These are phyloP conservation scores for Dendrolimus punctatus DNA, from an alignment of 1,140 invertebrate species.

Conservation along the genomic window DNA sequence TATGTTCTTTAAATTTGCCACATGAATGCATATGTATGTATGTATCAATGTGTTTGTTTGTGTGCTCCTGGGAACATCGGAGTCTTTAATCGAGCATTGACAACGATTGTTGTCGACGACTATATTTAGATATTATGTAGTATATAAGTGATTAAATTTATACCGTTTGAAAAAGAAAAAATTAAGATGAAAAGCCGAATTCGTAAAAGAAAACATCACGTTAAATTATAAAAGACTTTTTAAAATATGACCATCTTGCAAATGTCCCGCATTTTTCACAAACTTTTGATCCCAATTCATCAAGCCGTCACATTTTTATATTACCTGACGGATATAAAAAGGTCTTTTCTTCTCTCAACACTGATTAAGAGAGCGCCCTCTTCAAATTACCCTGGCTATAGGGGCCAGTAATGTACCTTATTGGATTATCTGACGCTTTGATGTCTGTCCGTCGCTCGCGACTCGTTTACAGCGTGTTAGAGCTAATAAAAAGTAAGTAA, in stretches of 20 bases:
- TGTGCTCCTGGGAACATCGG: too few relatives aligned
- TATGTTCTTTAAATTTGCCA: too few relatives aligned
- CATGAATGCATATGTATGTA: too few relatives aligned
- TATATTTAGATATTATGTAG: too few relatives aligned
- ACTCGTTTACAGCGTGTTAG: slow-evolving; percentile 35
- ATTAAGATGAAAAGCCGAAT: too few relatives aligned
- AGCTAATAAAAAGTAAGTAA: slow-evolving; percentile 36
- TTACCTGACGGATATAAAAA: slow-evolving; percentile 29
- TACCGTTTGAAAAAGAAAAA: too few relatives aligned
- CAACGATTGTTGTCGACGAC: too few relatives aligned
- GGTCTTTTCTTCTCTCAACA: slow-evolving; percentile 17
- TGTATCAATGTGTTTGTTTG: too few relatives aligned
- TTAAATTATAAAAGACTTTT: neutral
- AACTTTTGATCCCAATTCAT: slow-evolving; percentile 22
- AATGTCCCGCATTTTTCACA: neutral
- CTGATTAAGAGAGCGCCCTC: slow-evolving; percentile 39
- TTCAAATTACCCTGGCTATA: slow-evolving; percentile 23
- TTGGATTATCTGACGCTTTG: slow-evolving; percentile 50
- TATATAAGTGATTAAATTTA: too few relatives aligned
- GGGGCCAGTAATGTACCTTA: slow-evolving; percentile 39
- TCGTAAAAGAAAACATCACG: too few relatives aligned
- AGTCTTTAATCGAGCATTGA: too few relatives aligned
- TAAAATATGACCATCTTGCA: neutral
- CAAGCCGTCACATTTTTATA: slow-evolving; percentile 20
- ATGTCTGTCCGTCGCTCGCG: slow-evolving; percentile 29